Base-by-base conservation (phyloP, 2,888 invertebrate genomes). In the Chironomus riparius region DNA sequence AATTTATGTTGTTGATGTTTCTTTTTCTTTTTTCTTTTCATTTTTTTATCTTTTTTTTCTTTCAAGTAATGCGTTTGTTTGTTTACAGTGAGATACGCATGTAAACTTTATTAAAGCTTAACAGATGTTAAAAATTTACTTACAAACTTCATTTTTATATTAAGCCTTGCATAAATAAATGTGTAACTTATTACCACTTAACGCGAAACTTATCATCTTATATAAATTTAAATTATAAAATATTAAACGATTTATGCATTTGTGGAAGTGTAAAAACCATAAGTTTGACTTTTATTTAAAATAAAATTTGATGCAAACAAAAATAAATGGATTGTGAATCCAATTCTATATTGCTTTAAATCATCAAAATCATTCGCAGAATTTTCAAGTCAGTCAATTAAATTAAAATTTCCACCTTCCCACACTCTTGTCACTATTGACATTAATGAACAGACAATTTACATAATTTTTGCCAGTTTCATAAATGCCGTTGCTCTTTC, bases 361-460 rank as follows among this genome's bases (percentile, higher is more conserved):
- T 72, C 72, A 62, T 62, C 62, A 38, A 72, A 38, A 21, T 38
- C 47, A 61, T 70, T 22, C 24, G 4, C n/a, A 70, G 18, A 56
- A 15, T 56, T 56, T 48, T n/a, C 50, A 50, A 50, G 70, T 24
- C 70, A 72, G 62, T 72, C 72, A 72, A 72, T 72, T 72, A 72
- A 72, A 72, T 72, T 72, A 72, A 72, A 72, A 38, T 28, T 38
- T 72, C 22, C 50, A 18, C 12, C 50, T 21, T 65, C 15, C 10
- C 65, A 24, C 65, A 65, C 18, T 21, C 22, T 13, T 21, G 24
- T 24, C 21, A 21, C 6, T 22, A 13, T 22, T 65, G 21, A 65
- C 71, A 24, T 72, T 72, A 72, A 72, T 72, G 72, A 72, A 47
- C 56, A 72, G 72, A 72, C 62, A 61, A 72, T 72, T 72, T 72